Conservation (phyloP, 2,113 vertebrate genomes). For the Planiliza haematocheilus region DNA sequence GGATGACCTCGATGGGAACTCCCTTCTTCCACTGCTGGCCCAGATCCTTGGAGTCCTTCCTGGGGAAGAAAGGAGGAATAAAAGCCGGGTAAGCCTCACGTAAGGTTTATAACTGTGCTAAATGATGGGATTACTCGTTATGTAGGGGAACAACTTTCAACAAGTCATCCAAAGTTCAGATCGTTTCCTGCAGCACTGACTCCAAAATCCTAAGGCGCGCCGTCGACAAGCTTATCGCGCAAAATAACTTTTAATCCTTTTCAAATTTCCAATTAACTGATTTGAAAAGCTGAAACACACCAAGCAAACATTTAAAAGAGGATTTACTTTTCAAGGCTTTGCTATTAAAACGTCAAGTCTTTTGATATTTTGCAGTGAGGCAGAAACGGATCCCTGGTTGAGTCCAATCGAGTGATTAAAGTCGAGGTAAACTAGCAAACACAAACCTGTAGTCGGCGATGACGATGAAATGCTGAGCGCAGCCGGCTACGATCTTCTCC, state of each 20-base stretch:
- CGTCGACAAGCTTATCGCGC: not conserved
- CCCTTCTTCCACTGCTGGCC: slow-evolving; percentile 98
- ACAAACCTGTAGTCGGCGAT: slow-evolving; percentile 96
- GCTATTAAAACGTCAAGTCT: too few relatives aligned
- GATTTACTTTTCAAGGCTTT: not conserved
- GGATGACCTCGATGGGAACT: slow-evolving; percentile 95
- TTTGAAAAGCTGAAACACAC: not conserved
- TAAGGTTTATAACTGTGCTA: too few relatives aligned
- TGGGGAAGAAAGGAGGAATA: slow-evolving; percentile 48
- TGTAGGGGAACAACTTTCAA: not conserved
- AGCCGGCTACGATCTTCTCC: slow-evolving; percentile 97
- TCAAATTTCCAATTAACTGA: not conserved
- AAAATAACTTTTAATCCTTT: not conserved
- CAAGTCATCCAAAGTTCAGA: not conserved
- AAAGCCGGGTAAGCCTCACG: not conserved
- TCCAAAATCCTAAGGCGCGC: not conserved
- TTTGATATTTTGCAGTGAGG: too few relatives aligned
- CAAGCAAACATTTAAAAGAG: not conserved
- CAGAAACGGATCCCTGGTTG: too few relatives aligned
- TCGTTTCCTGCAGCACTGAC: not conserved
- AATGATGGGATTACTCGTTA: not conserved
- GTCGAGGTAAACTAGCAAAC: not conserved
- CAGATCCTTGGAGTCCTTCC: slow-evolving; percentile 91
- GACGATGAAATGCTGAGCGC: slow-evolving; percentile 92
- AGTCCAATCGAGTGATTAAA: too few relatives aligned